A percentile compares a stretch with the other conserved stretches of the same genome.
Conservation (phyloP, 2,113 vertebrate genomes). For the Dryoscopus gambensis region DNA sequence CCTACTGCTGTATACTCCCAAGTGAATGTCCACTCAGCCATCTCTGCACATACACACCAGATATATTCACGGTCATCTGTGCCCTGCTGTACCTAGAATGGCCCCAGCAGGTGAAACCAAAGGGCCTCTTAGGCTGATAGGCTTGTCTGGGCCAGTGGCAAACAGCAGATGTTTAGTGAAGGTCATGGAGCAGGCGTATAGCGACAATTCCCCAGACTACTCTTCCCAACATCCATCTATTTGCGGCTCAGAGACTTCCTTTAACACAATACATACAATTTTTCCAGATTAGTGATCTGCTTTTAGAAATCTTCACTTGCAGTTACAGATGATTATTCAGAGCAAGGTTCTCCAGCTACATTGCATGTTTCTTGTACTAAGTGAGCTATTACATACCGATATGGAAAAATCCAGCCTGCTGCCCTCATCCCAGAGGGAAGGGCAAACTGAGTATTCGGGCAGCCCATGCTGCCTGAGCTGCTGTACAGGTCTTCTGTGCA, state of each 20-base stretch:
- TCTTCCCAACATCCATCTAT: neutral
- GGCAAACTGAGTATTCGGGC: neutral
- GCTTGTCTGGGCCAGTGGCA: neutral
- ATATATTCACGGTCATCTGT: rapidly evolving
- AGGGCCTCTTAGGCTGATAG: neutral
- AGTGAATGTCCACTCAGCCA: neutral
- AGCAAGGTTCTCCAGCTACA: neutral
- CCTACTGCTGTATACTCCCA: neutral
- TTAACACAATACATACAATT: slow-evolving; percentile 50
- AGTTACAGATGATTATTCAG: slow-evolving; percentile 35
- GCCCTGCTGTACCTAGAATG: neutral
- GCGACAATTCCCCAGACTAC: neutral
- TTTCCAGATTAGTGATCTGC: neutral
- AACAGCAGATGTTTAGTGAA: neutral
- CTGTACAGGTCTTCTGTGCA: neutral
- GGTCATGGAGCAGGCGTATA: neutral
- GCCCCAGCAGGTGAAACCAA: neutral
- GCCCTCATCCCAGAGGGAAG: neutral
- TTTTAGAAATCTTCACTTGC: slow-evolving; percentile 25
- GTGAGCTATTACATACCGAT: neutral
- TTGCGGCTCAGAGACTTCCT: neutral
- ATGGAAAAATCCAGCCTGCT: neutral
- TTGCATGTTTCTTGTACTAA: neutral
- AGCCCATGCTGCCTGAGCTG: neutral
- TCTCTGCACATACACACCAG: neutral